Evolutionary conservation across 2,888 invertebrate species (phyloP), one percentile per base, ranked within the genome.

Genomic region (Meloe dianella): DNA sequence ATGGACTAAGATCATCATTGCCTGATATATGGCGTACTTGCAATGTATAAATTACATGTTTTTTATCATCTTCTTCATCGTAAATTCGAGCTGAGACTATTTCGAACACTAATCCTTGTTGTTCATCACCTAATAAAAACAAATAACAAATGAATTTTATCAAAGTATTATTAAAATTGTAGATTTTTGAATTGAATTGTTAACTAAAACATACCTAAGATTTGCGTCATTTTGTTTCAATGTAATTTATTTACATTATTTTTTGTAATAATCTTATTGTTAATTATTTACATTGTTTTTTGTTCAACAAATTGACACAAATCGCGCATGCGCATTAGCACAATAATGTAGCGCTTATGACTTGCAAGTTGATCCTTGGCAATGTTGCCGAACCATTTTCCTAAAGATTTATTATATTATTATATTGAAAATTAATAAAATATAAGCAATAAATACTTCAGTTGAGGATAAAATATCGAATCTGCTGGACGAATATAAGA

Each of bases 41-140:
- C 62, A 92, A 78, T 78, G 89, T 89, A 72, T 92, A 92, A 0
- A 91, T 86, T 9, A 92, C 91, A 83, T 87, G 89, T 77, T 91
- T 91, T 77, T 90, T 91, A 70, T 89, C 89, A 59, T 84, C 86
- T 61, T 87, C 88, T 35, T 82, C 82, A n/a, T 86, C 86, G 72
- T 89, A 86, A 58, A 89, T 89, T 70, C 89, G 85, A n/a, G 91
- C 89, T 20, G 89, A 89, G 22, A 89, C 85, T 72, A 92, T 90
- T 85, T 91, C 89, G 77, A 92, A 91, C 68, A 85, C 85, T 56
- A 89, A 80, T 84, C 87, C 78, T 68, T 78, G 78, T 56, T 75
- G 77, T 63, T 78, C 77, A 62, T 74, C 70, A 71, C 71, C 79
- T 79, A 63, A 41, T 73, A n/a, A n/a, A n/a, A n/a, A 74, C 41